Evolutionary conservation across 2,113 vertebrate species (phyloP), one percentile per base, ranked within the genome.

Genomic region (Brachirus orientalis): DNA sequence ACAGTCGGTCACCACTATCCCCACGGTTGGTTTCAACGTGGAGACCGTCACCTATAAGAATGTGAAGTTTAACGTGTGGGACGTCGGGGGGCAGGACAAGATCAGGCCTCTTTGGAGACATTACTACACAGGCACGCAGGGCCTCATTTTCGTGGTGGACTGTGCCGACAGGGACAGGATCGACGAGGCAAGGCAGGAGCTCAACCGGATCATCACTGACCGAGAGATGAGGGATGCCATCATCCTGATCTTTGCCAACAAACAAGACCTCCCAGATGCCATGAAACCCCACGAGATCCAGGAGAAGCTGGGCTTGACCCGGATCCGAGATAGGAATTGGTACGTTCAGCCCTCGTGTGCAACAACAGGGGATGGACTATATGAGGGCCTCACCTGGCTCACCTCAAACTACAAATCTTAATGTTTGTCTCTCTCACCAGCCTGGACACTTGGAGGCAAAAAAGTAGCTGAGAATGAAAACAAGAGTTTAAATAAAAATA

Each of bases 251-350:
- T 99, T 99, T 84, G 98, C 98, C 93, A 99, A 99, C 94, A 99
- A 99, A 90, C 98, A 99, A 91, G 97, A 99, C 93, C 96, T 99
- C 63, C 94, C 95, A 0, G 98, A 99, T 54, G 96, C 98, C 90
- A 99, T 99, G 97, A 99, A 98, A 66, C 98, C 97, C 63, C 97
- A 99, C 16, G 97, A 99, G 93, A 98, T 99, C 91, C 98, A 99
- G 91, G 98, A 99, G 93, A 99, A 99, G 95, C 93, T 99, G 77
- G 98, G 98, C 85, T 93, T 99, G 90, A 99, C 98, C 78, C 96
- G 98, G 14, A 97, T 98, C 89, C 90, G 98, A 80, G 98, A 99
- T 93, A 95, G 97, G 90, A 98, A 98, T 94, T 99, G 98, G 98
- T 99, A 99, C 87, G 97, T 99, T 92, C 98, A 99, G 95, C 97